Percentiles rank a stretch among this genome's conserved stretches.
These are phyloP conservation scores for Philotrypesis tridentata DNA, from an alignment of 1,140 invertebrate species.

Conservation along the genomic window DNA sequence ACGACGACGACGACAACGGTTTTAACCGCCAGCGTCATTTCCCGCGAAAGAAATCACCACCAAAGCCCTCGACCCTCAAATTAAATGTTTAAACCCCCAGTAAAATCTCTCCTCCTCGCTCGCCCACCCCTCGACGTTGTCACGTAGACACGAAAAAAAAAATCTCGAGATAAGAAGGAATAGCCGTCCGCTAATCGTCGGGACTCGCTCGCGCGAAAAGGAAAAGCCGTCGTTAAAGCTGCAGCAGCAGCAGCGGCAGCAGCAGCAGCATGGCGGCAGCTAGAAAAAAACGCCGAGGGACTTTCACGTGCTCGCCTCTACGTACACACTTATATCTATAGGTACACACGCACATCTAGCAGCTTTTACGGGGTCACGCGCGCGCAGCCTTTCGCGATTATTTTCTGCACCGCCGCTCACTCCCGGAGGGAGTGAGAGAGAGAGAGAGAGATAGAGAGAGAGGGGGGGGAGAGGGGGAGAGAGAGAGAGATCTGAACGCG, in stretches of 20 bases:
- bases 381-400: conserved; percentile 26
- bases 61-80: neutral
- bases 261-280: neutral
- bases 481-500: too few relatives aligned
- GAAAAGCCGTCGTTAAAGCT: neutral
- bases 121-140: too few relatives aligned
- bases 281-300: neutral
- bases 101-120: too few relatives aligned
- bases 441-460: neutral
- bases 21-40: too few relatives aligned
- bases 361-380: conserved; percentile 22
- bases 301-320: neutral
- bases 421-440: neutral
- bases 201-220: neutral
- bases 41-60: too few relatives aligned
- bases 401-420: conserved; percentile 14
- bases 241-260: neutral
- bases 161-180: neutral
- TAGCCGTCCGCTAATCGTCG: neutral
- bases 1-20: neutral
- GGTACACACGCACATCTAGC: neutral
- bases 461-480: neutral
- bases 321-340: neutral
- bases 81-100: neutral
- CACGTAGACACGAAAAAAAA: neutral